A percentile compares a stretch with the other conserved stretches of the same genome.
phyloP scores from a whole-genome alignment of 2,113 vertebrate genomes.

The Xenopus laevis region DNA sequence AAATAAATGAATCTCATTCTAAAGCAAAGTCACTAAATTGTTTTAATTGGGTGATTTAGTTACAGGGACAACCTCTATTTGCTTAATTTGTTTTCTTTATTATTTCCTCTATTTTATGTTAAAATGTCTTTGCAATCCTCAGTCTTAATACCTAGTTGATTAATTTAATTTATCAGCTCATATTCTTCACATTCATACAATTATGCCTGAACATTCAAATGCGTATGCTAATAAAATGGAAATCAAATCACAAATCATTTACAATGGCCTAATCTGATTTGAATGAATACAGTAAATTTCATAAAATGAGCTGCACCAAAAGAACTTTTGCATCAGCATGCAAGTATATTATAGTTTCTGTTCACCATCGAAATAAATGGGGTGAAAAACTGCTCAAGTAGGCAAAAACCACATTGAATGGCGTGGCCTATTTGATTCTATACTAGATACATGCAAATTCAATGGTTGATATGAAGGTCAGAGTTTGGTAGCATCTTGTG shows the following conservation, averaged over 20 bases:
- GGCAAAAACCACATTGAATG: no score
- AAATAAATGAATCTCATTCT: no score
- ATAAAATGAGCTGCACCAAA: constrained; percentile 17
- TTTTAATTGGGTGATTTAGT: background rate
- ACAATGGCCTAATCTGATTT: constrained; percentile 18
- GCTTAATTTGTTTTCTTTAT: background rate
- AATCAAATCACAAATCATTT: constrained; percentile 12
- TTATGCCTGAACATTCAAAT: constrained; percentile 24
- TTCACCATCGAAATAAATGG: no score
- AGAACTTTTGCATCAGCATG: background rate
- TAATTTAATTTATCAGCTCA: constrained; percentile 28
- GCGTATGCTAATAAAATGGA: constrained; percentile 26
- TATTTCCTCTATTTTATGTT: constrained; percentile 1
- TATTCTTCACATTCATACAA: constrained; percentile 19
- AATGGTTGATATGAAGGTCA: no score
- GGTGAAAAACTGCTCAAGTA: no score
- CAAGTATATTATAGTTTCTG: background rate
- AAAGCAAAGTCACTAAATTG: no score
- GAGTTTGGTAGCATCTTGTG: no score
- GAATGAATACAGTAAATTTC: constrained; percentile 12
- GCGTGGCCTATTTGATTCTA: no score
- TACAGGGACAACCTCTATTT: background rate
- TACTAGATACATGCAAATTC: no score
- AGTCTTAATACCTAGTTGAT: constrained; percentile 15
- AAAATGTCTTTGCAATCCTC: constrained; percentile 25